Base-by-base conservation (phyloP, 2,113 vertebrate species). In the rabbit (Oryctolagus cuniculus) region DNA sequence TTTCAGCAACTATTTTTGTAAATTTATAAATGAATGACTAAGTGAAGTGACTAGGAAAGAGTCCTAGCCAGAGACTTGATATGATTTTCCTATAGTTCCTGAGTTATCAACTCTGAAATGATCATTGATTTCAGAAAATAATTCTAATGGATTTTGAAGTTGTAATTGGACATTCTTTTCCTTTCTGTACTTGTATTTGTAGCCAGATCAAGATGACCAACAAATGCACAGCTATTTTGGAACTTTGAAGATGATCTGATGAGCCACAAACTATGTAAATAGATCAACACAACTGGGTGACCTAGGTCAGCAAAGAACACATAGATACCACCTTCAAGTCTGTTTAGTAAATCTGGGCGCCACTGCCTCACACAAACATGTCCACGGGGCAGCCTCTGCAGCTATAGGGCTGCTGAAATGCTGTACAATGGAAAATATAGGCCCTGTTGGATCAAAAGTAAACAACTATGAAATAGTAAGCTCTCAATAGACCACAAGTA, bases 401-500 rank as follows among this genome's bases (percentile, higher is more conserved):
- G 61, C 31, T 69, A 29, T 3, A 24, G 22, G 11, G 11, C 64
- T 73, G 53, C 49, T 70, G 3, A 81, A 87, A 6, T 89, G 66
- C 93, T 89, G 27, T 73, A 10, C 67, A 95, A 63, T 24, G 87
- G 63, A 91, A 95, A 91, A 84, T 25, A 34, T 61, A 70, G 69
- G 36, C 58, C 64, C 51, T 16, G 4, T 36, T 86, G 84, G 61
- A 77, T 70, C n/a, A 83, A 92, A 94, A 77, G 17, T 90, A 94
- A 96, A 79, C 70, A 95, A 55, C 53, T 69, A 0, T 94, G 92
- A 96, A 93, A 84, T 17, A 67, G 80, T 64, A 70, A 97, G 49
- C 25, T 89, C 83, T 93, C 49, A 15, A 82, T 77, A 94, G 83
- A 96, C 90, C 86, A 80, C 92, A 95, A 92, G 90, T 77, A 77